These are phyloP conservation scores for Ornithoptera alexandrae DNA, from an alignment of 2,888 invertebrate species.

Conservation along the genomic window DNA sequence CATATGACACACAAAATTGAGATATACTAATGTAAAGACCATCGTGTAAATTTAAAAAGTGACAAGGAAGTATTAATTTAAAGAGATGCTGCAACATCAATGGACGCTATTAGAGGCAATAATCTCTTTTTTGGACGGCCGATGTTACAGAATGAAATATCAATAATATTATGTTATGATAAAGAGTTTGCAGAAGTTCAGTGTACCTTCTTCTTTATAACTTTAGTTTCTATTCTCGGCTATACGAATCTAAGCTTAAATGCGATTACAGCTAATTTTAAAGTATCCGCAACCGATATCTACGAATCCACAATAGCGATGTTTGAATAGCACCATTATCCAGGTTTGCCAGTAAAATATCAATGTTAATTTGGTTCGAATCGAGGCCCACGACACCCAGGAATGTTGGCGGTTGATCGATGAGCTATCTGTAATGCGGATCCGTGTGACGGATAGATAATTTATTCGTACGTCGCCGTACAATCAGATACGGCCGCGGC, in stretches of 20 bases:
- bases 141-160: too few relatives aligned
- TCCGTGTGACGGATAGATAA: slow-evolving; percentile 31
- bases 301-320: background rate
- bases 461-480: slow-evolving; percentile 29
- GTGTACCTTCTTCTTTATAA: too few relatives aligned
- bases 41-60: too few relatives aligned
- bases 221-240: too few relatives aligned
- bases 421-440: slow-evolving; percentile 37
- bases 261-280: background rate
- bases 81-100: too few relatives aligned
- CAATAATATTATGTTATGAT: too few relatives aligned
- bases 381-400: slow-evolving; percentile 45
- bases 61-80: too few relatives aligned
- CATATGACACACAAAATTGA: too few relatives aligned
- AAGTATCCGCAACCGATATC: background rate
- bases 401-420: slow-evolving; percentile 52
- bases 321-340: slow-evolving; percentile 4
- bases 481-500: slow-evolving; percentile 27
- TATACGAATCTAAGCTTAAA: background rate
- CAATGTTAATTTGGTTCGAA: slow-evolving; percentile 48
- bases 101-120: too few relatives aligned
- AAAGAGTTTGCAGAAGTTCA: too few relatives aligned
- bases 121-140: too few relatives aligned
- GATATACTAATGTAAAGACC: too few relatives aligned
- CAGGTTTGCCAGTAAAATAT: slow-evolving; percentile 39